Base-by-base conservation (phyloP, 2,797 vertebrate genomes). In the Etheostoma perlongum region DNA sequence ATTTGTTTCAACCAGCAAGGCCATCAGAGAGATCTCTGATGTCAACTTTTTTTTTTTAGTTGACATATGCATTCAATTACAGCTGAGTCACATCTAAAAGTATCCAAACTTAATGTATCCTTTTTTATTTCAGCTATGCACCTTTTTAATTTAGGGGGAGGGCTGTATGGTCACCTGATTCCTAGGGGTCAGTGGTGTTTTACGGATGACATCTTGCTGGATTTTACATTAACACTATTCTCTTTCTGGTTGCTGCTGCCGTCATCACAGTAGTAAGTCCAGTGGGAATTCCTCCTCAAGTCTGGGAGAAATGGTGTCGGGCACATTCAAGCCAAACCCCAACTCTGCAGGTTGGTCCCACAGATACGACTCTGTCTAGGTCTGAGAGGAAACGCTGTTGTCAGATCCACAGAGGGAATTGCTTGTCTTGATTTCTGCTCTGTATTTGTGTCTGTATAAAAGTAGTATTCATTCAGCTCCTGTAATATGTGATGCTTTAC, bases 271-370 rank as follows among this genome's bases (percentile, higher is more conserved):
- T 78, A 98, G 97, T 92, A 99, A 99, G 93, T 97, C 98, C 27
- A 97, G 97, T 78, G 98, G 97, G 69, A 99, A 99, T 91, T 99
- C 97, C 68, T 98, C 98, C 70, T 98, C 98, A 78, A 99, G 98
- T 90, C 96, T 99, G n/a, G 98, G 98, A 83, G 98, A 99, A 80
- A 98, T 99, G 97, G 97, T 99, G 83, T 98, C 98, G 30, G 98
- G 97, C 67, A 97, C 96, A 0, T 99, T 99, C 89, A 97, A 97
- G 92, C 96, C 97, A 68, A 98, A 97, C 55, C 96, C 97, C 33
- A 97, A 96, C 85, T 95, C 97, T 86, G 88, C 97, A 92, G 97
- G 97, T 99, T 74, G 90, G 95, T 78, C 15, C 27, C 68, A 61
- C 59, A 47, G 21, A 69, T 44, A 44, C 15, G 5, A 46, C 15